Evolutionary conservation across 35 echinoderm and acorn worm genomes (phyloP).

Genomic region (Amphiura filiformis): DNA sequence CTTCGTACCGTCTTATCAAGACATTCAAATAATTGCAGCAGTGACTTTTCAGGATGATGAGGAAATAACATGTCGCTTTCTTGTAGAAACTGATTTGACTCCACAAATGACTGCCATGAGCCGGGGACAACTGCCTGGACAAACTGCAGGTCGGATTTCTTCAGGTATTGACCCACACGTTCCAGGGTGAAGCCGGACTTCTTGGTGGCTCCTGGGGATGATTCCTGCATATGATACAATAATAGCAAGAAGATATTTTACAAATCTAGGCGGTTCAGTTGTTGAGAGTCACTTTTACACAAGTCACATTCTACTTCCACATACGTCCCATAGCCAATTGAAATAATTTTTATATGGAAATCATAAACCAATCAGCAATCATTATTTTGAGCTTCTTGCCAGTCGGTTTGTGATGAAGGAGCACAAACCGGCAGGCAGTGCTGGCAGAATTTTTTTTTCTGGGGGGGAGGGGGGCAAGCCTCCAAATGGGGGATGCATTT

Average conservation of each 20-base stretch:
- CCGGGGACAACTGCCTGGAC: slow-evolving; percentile 37
- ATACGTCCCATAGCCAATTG: too few species aligned
- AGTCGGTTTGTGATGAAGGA: too few species aligned
- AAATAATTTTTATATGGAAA: too few species aligned
- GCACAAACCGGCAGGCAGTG: too few species aligned
- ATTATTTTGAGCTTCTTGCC: too few species aligned
- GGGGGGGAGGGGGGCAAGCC: too few species aligned
- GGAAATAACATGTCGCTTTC: slow-evolving; percentile 69
- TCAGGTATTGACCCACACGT: slow-evolving; percentile 92
- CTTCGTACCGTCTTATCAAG: slow-evolving; percentile 55
- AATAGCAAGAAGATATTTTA: not conserved
- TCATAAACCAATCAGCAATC: too few species aligned
- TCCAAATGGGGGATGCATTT: too few species aligned
- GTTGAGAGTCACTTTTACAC: not conserved
- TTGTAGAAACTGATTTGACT: slow-evolving; percentile 50
- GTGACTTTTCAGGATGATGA: slow-evolving; percentile 74
- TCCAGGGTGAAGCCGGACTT: slow-evolving; percentile 92
- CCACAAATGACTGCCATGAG: slow-evolving; percentile 69
- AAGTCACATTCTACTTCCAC: not conserved
- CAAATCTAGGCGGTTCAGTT: not conserved
- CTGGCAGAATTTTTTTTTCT: too few species aligned
- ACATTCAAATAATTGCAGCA: slow-evolving; percentile 69
- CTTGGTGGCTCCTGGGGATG: slow-evolving; percentile 19
- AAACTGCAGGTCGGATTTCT: slow-evolving; percentile 63
- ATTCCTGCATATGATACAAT: slow-evolving; percentile 12